Evolutionary conservation across 2,113 vertebrate species (phyloP).

Genomic region (Amblyornis subalaris): DNA sequence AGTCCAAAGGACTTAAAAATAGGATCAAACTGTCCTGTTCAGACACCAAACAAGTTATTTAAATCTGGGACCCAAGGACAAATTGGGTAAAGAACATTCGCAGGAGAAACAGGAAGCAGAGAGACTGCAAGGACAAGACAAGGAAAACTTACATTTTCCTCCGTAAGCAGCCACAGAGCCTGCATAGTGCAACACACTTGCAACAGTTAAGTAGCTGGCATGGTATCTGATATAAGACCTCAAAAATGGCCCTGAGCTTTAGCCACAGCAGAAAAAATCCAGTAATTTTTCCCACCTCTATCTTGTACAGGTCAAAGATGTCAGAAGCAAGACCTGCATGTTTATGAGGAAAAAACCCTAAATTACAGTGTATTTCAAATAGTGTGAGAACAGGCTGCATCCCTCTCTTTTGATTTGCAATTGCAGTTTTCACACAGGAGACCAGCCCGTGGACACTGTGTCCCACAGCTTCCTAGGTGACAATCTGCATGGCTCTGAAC

Average conservation of each 20-base stretch:
- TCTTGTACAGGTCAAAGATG: background rate
- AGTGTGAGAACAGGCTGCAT: background rate
- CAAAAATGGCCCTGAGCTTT: background rate
- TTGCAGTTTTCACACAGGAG: background rate
- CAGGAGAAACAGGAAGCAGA: background rate
- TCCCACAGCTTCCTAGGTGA: background rate
- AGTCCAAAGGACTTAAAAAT: background rate
- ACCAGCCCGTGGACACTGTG: rapidly evolving
- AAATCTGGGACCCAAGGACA: background rate
- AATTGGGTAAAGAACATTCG: background rate
- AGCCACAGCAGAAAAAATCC: background rate
- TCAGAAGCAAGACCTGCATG: background rate
- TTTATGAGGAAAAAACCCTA: background rate
- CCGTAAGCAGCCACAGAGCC: background rate
- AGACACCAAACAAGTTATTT: background rate
- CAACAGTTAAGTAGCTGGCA: background rate
- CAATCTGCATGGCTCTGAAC: background rate
- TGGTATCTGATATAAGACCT: background rate
- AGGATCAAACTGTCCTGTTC: background rate
- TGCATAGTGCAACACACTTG: background rate
- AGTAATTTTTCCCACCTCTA: background rate
- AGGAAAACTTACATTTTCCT: background rate
- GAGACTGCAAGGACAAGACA: background rate
- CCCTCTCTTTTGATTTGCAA: background rate
- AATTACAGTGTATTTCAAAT: background rate